Base-by-base conservation (phyloP, 2,888 invertebrate genomes). In the Lissonota sp. region DNA sequence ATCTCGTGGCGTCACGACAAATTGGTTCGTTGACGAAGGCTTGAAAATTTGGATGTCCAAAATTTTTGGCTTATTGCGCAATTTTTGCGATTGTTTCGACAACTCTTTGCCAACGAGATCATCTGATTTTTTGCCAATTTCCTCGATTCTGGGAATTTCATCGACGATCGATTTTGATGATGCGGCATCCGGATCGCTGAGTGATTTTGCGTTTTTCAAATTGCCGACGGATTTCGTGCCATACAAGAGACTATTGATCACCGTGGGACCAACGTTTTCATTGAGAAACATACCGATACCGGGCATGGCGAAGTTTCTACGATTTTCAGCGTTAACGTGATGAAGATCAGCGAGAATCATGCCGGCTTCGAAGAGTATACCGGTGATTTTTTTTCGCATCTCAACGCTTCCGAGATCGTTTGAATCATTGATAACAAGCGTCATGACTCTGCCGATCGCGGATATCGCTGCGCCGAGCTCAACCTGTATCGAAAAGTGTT, bases 391-490 rank as follows among this genome's bases (percentile, higher is more conserved):
- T 6, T 53, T 14, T 5, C 6, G 1, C 10, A 12, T 77, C 39
- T 51, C 39, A 26, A 26, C 26, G 0, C 8, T 12, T 51, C 49
- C 16, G 1, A 60, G 8, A 7, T 62, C 26, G 26, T 8, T 7
- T 1, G 14, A n/a, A n/a, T 71, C 26, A 12, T 53, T 37, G 10
- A 64, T 5, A 6, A 57, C 5, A 0, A 64, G 26, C 4, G 49
- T 58, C 1, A 66, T 8, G 26, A 58, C 64, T 53, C 39, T 78
- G 4, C 60, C 66, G 26, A 78, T 8, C 8, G 78, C 71, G 10
- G 71, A 51, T 5, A 78, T 12, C 44, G 60, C 78, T 2, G 60
- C 53, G 3, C n/a, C 44, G 1, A 71, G 7, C 8, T 60, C 66
- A 5, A 1, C 44, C n/a, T 72, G 66, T 14, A 14, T 42, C 4